Evolutionary conservation across 1,140 invertebrate species (phyloP).

Genomic region (Bacillus rossius): DNA sequence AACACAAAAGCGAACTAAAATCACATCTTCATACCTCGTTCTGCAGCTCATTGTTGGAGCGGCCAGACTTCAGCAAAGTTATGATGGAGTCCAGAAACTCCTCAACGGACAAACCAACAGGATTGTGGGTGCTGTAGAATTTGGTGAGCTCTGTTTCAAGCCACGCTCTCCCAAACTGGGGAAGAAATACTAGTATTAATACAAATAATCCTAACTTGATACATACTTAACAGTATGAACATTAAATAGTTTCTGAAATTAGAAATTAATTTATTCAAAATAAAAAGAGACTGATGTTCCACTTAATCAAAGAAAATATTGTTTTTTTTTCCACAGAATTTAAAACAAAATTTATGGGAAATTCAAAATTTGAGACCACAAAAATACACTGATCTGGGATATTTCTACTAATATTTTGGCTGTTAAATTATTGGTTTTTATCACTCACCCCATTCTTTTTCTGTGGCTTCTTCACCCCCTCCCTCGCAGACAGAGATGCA

Average conservation of each 20-base stretch:
- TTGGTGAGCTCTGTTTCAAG: constrained; percentile 51
- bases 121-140: constrained; percentile 41
- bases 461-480: not conserved
- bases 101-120: constrained; percentile 45
- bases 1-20: no score
- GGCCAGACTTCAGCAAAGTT: constrained; percentile 53
- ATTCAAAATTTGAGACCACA: no score
- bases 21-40: constrained; percentile 64
- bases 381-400: no score
- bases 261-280: no score
- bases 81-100: constrained; percentile 56
- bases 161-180: constrained; percentile 52
- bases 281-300: no score
- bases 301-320: no score
- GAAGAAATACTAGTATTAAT: constrained; percentile 32
- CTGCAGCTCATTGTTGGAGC: constrained; percentile 68
- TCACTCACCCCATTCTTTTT: constrained; percentile 8
- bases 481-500: not conserved
- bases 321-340: no score
- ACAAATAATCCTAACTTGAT: constrained; percentile 26
- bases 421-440: no score
- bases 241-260: no score
- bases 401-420: no score
- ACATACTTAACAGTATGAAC: no score
- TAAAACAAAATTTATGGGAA: no score